A percentile compares a stretch with the other conserved stretches of the same genome.
phyloP scores from a whole-genome alignment of 2,888 invertebrate genomes.

The Gnatocerus cornutus region DNA sequence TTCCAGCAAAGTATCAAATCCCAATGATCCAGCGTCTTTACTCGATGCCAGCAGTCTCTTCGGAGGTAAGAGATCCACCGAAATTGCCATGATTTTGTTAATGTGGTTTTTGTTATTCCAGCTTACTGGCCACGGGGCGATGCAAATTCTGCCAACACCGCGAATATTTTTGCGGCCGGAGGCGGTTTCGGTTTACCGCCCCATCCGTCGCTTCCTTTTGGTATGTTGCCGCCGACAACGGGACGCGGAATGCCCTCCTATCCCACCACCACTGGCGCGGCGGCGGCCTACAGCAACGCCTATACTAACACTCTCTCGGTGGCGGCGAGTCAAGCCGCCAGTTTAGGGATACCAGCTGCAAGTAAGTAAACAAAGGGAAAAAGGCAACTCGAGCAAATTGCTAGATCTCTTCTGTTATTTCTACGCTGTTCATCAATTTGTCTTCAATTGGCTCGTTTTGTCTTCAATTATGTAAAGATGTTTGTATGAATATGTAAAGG shows the following conservation, averaged over 20 bases:
- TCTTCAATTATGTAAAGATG: too few species aligned
- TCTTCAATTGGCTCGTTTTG: too few species aligned
- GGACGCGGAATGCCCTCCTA: slow-evolving; percentile 63
- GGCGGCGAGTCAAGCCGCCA: slow-evolving; percentile 89
- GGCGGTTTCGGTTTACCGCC: slow-evolving; percentile 69
- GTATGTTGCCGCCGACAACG: slow-evolving; percentile 67
- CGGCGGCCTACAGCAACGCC: slow-evolving; percentile 68
- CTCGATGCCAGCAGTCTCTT: slow-evolving; percentile 82
- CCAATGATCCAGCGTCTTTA: slow-evolving; percentile 77
- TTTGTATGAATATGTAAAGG: too few species aligned
- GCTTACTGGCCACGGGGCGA: slow-evolving; percentile 87
- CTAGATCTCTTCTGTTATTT: too few species aligned
- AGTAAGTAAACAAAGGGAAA: slow-evolving; percentile 72
- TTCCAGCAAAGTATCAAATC: slow-evolving; percentile 71
- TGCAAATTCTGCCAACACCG: slow-evolving; percentile 71
- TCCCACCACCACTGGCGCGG: slow-evolving; percentile 68
- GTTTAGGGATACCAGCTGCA: slow-evolving; percentile 84
- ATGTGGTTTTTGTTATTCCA: slow-evolving; percentile 64
- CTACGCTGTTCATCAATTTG: too few species aligned
- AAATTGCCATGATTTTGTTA: slow-evolving; percentile 8
- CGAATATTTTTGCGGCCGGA: slow-evolving; percentile 71
- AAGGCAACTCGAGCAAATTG: too few species aligned
- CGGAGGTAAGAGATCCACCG: slow-evolving; percentile 65
- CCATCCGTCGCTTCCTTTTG: slow-evolving; percentile 68
- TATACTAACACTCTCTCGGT: slow-evolving; percentile 85